phyloP scores from a whole-genome alignment of 2,797 vertebrate genomes.

The Coilia nasus region DNA sequence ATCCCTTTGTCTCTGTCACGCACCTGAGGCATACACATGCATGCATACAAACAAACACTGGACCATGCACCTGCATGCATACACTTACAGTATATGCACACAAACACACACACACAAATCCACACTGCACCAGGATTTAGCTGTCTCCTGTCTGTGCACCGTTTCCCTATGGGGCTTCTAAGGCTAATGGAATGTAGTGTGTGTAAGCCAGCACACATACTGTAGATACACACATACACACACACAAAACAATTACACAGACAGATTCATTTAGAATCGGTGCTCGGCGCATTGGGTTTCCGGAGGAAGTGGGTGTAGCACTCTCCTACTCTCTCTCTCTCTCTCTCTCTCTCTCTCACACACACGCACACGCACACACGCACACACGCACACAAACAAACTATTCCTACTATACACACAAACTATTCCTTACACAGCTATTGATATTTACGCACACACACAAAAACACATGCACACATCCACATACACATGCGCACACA shows the following conservation, averaged over 20 bases:
- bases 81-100: not conserved
- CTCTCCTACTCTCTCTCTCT: not conserved
- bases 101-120: slow-evolving; percentile 23
- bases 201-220: not conserved
- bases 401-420: not conserved
- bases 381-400: slow-evolving; percentile 5
- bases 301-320: not conserved
- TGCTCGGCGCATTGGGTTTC: slow-evolving; percentile 16
- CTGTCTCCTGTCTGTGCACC: slow-evolving; percentile 33
- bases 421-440: no score
- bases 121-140: slow-evolving; percentile 45
- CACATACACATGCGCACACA: not conserved
- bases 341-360: not conserved
- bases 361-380: slow-evolving; percentile 20
- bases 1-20: no score
- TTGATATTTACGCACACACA: not conserved
- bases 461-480: not conserved
- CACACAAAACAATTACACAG: slow-evolving; percentile 42
- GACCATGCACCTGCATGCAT: no score
- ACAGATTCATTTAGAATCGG: slow-evolving; percentile 63
- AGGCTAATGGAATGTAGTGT: slow-evolving; percentile 62
- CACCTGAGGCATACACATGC: not conserved
- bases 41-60: not conserved
- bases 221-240: not conserved
- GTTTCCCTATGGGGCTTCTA: slow-evolving; percentile 51